Evolutionary conservation across 30 jellyfish, hydroid and myxozoan genomes (phyloP), one percentile per base, ranked within the genome.

Genomic region (Turritopsis rubra): DNA sequence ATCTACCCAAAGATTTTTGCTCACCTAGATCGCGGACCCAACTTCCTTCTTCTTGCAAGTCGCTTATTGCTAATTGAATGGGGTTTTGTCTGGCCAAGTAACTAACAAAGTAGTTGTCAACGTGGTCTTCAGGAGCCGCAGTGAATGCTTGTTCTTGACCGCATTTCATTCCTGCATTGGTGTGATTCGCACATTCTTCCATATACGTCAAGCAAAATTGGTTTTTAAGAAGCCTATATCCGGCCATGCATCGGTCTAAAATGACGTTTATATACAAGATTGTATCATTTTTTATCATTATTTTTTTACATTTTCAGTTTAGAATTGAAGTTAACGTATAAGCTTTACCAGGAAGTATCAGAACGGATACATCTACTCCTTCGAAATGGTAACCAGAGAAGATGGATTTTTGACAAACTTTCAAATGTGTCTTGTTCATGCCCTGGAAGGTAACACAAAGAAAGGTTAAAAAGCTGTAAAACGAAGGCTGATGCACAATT

Each of bases 211-310:
- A 26, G 21, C 82, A 74, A 27, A 74, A 0, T 13, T 13, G 0
- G 60, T 74, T 23, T 22, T 74, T 74, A 1, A 74, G 27, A 29
- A 0, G 7, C 9, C 65, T 27, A 23, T 24, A 74, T 24, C 82
- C 82, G 18, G 52, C 72, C 65, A 41, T n/a, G 65, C 82, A 74
- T 24, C 82, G 82, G 60, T 74, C 82, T 74, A 29, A 74, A 74
- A 29, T 7, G 19, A n/a, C 28, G 30, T 0, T 68, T 68, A 19
- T 19, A 22, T n/a, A 16, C 9, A 0, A 1, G 17, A n/a, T n/a
- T 18, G 21, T 60, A 60, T 23, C 73, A 60, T 18, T 60, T 23
- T 0, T n/a, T n/a, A n/a, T n/a, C n/a, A n/a, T n/a, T n/a, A 23
- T 60, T 60, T 60, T 60, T 60, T 60, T 60, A n/a, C n/a, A n/a